A percentile compares a stretch with the other conserved stretches of the same genome.
Conservation (phyloP, 2,888 invertebrate genomes). For the Nasonovia ribisnigri region DNA sequence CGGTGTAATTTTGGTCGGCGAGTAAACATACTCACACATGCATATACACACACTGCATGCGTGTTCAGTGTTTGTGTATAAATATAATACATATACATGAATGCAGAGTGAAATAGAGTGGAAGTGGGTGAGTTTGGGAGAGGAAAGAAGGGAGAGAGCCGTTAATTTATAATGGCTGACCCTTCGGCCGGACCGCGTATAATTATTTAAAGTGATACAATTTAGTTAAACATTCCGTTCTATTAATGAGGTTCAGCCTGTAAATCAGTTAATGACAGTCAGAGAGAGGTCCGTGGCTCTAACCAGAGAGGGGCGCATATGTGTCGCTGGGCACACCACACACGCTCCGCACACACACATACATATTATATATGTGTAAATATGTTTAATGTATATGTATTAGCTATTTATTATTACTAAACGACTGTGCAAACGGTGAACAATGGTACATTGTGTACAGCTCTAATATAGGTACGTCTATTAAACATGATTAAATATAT, state of each 20-base stretch:
- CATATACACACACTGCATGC: neutral
- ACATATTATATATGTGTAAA: neutral
- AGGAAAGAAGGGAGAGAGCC: neutral
- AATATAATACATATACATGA: neutral
- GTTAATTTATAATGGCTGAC: conserved; percentile 60
- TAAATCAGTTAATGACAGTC: conserved; percentile 63
- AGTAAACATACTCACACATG: neutral
- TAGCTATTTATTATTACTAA: conserved; percentile 10
- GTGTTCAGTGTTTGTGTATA: neutral
- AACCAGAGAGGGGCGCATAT: neutral
- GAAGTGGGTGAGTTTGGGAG: neutral
- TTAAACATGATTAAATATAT: neutral
- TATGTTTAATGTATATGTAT: neutral
- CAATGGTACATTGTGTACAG: neutral
- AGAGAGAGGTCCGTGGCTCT: neutral
- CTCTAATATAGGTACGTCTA: neutral
- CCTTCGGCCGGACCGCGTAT: conserved; percentile 26
- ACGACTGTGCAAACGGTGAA: conserved; percentile 11
- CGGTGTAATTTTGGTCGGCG: neutral
- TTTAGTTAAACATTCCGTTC: conserved; percentile 58
- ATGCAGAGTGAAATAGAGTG: neutral
- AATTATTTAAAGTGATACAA: conserved; percentile 65
- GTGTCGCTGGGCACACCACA: neutral
- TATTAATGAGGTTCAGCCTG: conserved; percentile 53
- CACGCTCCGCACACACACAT: no score